Evolutionary conservation across 2,888 invertebrate species (phyloP).

Genomic region (Brachycybe producta): DNA sequence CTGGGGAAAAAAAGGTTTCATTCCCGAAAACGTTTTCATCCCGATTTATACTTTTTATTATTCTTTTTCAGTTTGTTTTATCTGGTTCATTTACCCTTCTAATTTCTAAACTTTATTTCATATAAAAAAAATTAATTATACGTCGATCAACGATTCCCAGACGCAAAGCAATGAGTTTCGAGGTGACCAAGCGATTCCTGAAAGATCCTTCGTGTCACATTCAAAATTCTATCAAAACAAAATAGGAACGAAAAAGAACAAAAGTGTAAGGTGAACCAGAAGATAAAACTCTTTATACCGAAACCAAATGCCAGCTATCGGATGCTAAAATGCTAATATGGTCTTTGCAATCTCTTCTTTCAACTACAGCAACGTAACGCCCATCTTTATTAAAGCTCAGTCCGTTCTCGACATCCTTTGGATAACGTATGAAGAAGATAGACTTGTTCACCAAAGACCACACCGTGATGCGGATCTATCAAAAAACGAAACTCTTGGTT

Average conservation of each 20-base stretch:
- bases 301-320: conserved; percentile 33
- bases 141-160: conserved; percentile 32
- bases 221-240: conserved; percentile 33
- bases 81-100: not conserved
- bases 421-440: conserved; percentile 37
- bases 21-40: no score
- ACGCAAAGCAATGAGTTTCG: conserved; percentile 32
- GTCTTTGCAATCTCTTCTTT: conserved; percentile 36
- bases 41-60: no score
- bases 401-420: conserved; percentile 32
- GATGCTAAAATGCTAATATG: conserved; percentile 26
- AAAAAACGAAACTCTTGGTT: no score
- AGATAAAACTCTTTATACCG: conserved; percentile 24
- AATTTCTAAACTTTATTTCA: not conserved
- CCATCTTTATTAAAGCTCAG: conserved; percentile 32
- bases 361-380: conserved; percentile 36
- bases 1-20: no score
- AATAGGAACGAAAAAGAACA: no score
- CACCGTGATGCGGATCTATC: conserved; percentile 35
- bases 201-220: conserved; percentile 34
- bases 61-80: no score
- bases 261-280: no score
- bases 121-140: conserved; percentile 7
- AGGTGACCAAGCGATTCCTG: conserved; percentile 35
- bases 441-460: conserved; percentile 37